phyloP scores from a whole-genome alignment of 2,888 invertebrate genomes.

The Hylaea fasciaria region DNA sequence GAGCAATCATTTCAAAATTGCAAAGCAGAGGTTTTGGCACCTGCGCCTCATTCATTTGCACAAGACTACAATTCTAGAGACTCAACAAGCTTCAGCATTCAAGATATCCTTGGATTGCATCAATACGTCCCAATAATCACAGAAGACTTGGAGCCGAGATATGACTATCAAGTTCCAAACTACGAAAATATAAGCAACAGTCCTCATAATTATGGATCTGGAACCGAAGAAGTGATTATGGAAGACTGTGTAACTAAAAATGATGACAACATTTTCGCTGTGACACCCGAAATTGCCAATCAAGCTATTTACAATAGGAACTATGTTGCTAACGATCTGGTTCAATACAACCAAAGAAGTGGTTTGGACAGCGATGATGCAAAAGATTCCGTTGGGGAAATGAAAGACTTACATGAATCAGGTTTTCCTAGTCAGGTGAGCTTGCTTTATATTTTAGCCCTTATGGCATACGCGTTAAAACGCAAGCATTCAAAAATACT shows the following conservation, averaged over 20 bases:
- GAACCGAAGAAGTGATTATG: constrained; percentile 62
- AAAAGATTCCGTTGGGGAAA: constrained; percentile 66
- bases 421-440: constrained; percentile 74
- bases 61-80: constrained; percentile 82
- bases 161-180: constrained; percentile 70
- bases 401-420: constrained; percentile 63
- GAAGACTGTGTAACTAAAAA: constrained; percentile 61
- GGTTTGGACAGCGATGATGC: constrained; percentile 57
- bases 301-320: constrained; percentile 65
- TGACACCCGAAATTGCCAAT: constrained; percentile 55
- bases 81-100: constrained; percentile 79
- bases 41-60: constrained; percentile 64
- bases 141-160: constrained; percentile 67
- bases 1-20: constrained; percentile 59
- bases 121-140: constrained; percentile 61
- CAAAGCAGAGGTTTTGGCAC: constrained; percentile 66
- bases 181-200: constrained; percentile 76
- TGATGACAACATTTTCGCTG: constrained; percentile 53
- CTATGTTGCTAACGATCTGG: constrained; percentile 65
- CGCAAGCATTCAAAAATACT: constrained; percentile 27
- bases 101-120: constrained; percentile 78
- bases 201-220: constrained; percentile 69
- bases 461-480: constrained; percentile 45
- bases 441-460: constrained; percentile 46
- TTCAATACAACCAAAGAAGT: constrained; percentile 65